A percentile compares a stretch with the other conserved stretches of the same genome.
These are phyloP conservation scores for Taphrorychus bicolor DNA, from an alignment of 2,888 invertebrate genomes.

Conservation along the genomic window DNA sequence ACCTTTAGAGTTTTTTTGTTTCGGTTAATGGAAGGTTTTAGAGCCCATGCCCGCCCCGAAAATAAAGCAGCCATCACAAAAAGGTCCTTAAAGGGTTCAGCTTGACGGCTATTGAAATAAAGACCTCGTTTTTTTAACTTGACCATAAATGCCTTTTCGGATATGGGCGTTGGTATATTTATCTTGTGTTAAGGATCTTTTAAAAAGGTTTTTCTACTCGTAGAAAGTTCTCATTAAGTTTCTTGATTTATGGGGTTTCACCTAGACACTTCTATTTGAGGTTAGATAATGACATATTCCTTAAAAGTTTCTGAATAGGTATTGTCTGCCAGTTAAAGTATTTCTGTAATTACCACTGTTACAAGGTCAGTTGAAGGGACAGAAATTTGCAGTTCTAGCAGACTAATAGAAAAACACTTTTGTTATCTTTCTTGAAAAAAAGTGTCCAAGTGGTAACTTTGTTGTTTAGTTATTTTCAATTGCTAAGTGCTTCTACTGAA, in stretches of 20 bases:
- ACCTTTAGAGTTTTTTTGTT: slow-evolving; percentile 1
- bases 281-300: too few relatives aligned
- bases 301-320: too few relatives aligned
- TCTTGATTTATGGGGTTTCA: background rate
- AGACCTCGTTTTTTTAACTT: slow-evolving; percentile 10
- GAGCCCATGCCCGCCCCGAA: background rate
- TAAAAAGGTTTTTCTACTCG: background rate
- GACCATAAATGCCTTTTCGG: background rate
- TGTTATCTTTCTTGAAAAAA: too few relatives aligned
- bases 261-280: too few relatives aligned
- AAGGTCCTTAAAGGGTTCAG: slow-evolving; percentile 9
- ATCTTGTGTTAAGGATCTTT: background rate
- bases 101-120: slow-evolving; percentile 16
- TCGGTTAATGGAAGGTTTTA: background rate
- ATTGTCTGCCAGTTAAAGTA: too few relatives aligned
- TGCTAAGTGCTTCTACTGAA: too few relatives aligned
- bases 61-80: background rate
- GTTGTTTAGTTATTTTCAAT: too few relatives aligned
- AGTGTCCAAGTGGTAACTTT: too few relatives aligned
- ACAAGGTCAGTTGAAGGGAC: too few relatives aligned
- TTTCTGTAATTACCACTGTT: too few relatives aligned
- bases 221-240: background rate
- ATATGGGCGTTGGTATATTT: background rate
- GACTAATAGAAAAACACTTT: too few relatives aligned
- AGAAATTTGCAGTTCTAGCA: too few relatives aligned